These are phyloP conservation scores for Drosophila lacteicornis DNA, from an alignment of 1,140 invertebrate species.

Conservation along the genomic window DNA sequence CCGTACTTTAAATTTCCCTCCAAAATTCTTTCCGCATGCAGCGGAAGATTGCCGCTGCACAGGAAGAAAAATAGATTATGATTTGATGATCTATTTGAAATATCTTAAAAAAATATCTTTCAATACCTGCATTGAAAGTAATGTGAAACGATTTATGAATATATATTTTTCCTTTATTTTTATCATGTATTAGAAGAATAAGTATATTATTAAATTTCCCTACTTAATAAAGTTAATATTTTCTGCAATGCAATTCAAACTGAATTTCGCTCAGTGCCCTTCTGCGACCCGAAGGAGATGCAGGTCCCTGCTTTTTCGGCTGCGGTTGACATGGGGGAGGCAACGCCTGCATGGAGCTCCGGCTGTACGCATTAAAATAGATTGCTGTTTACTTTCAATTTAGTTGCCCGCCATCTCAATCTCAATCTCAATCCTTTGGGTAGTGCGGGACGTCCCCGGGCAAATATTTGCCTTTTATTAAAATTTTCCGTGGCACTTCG, in stretches of 20 bases:
- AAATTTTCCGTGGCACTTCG: slow-evolving; percentile 54
- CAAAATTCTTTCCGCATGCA: slow-evolving; percentile 12
- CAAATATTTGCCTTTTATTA: slow-evolving; percentile 77
- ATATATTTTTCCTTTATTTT: not conserved
- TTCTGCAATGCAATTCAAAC: not conserved
- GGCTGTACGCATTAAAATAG: slow-evolving; percentile 62
- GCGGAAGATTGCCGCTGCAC: not conserved
- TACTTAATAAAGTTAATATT: not conserved
- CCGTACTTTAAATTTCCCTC: not conserved
- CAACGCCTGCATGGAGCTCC: not conserved
- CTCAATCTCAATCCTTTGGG: slow-evolving; percentile 45
- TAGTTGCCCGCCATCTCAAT: slow-evolving; percentile 55
- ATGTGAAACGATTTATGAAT: not conserved
- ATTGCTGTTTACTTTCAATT: slow-evolving; percentile 80
- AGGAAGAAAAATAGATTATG: not conserved
- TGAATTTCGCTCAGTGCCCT: not conserved
- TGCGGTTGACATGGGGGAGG: slow-evolving; percentile 24
- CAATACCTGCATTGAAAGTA: too few species aligned
- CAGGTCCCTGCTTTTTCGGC: slow-evolving; percentile 18
- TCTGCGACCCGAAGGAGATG: slow-evolving; percentile 1
- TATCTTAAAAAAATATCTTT: too few species aligned
- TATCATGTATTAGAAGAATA: too few species aligned
- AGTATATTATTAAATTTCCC: too few species aligned
- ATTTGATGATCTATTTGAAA: too few species aligned
- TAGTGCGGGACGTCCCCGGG: slow-evolving; percentile 18